Conservation (phyloP, 2,797 vertebrate genomes). For the Perodicticus potto region DNA sequence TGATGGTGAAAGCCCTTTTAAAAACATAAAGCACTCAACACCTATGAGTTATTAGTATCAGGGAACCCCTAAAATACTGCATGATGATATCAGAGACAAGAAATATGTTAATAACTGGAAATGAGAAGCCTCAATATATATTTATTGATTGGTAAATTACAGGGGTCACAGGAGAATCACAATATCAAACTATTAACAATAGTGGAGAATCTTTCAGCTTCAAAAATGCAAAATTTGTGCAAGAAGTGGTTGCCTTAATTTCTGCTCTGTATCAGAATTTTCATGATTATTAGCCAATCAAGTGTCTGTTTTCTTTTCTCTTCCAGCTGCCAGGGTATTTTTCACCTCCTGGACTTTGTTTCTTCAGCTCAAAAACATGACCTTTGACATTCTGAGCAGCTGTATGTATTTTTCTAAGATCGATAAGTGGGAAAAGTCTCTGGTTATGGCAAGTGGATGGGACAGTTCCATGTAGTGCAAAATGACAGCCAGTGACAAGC, state of each 20-base stretch:
- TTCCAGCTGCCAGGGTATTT: not conserved
- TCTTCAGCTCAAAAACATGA: constrained; percentile 60
- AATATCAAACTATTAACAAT: not conserved
- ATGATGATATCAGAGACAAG: not conserved
- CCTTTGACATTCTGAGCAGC: constrained; percentile 68
- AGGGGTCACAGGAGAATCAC: not conserved
- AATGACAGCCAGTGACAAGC: constrained; percentile 23
- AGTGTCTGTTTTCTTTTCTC: not conserved
- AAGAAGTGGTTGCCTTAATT: constrained; percentile 56
- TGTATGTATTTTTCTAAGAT: constrained; percentile 67
- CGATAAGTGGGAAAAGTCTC: constrained; percentile 51
- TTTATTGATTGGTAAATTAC: not conserved
- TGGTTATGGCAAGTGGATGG: constrained; percentile 59
- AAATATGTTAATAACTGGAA: not conserved
- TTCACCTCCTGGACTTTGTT: constrained; percentile 17
- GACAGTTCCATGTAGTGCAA: constrained; percentile 9
- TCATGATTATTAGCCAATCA: not conserved
- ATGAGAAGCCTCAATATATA: constrained; percentile 25
- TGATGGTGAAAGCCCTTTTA: not conserved
- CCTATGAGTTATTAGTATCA: not conserved
- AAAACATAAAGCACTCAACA: constrained; percentile 3
- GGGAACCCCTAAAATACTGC: not conserved
- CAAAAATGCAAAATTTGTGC: constrained; percentile 19
- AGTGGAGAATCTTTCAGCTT: not conserved
- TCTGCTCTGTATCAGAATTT: not conserved